Evolutionary conservation across 2,888 invertebrate species (phyloP), one percentile per base, ranked within the genome.

Genomic region (Drosophila maculinotata): DNA sequence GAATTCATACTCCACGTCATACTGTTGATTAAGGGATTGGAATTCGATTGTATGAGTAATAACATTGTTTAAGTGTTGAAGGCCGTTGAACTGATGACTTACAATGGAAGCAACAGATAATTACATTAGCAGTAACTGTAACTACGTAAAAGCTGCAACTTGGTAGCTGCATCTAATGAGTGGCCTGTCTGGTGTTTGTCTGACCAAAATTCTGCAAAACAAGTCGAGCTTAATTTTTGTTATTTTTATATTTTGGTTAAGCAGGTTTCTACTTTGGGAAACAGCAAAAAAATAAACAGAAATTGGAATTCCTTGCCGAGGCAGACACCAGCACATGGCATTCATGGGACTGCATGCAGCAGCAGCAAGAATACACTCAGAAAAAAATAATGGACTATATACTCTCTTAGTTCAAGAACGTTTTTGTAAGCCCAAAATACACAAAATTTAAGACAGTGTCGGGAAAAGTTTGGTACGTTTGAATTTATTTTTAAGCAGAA

Each of bases 251-350:
- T n/a, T n/a, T n/a, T n/a, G n/a, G 30, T 41, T 7, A 41, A 67
- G 52, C 45, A 51, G 47, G 33, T 39, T 48, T 51, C 3, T 44
- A 17, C n/a, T 15, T 48, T 47, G 41, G 25, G 31, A 41, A 33
- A 12, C 41, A 68, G 23, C 25, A 60, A 30, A 17, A 36, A 17
- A 39, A 26, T 20, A 36, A 64, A 70, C n/a, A 63, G 69, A 72
- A 68, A 57, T 59, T 69, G 64, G 49, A 69, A 81, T 81, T 87
- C 79, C 69, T 63, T 31, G 42, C 42, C 62, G 49, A 45, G 44
- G 56, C 60, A 63, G 65, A 59, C 71, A 82, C 39, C 53, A 71
- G 56, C 77, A 78, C 78, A 81, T 81, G 84, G 69, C 83, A 86
- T 69, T 67, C 48, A 58, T 58, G 20, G 7, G n/a, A 10, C 0